A percentile compares a stretch with the other conserved stretches of the same genome.
phyloP scores from a whole-genome alignment of 2,797 vertebrate species.

The Myotis findleyi region DNA sequence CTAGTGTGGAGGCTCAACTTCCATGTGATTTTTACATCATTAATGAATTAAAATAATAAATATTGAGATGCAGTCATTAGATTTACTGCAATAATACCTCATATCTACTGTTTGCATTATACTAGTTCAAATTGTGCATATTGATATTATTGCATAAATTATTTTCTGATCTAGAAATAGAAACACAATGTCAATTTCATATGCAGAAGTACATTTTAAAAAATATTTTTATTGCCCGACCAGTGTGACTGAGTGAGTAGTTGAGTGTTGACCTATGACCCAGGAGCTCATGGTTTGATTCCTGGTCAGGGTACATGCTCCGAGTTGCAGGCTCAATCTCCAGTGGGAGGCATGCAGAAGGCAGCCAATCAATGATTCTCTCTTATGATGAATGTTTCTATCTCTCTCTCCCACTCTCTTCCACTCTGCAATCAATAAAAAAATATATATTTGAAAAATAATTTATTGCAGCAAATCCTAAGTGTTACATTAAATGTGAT shows the following conservation, averaged over 20 bases:
- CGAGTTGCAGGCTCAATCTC: too few relatives aligned
- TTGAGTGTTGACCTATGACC: too few relatives aligned
- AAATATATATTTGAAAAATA: background rate
- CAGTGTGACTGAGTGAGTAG: too few relatives aligned
- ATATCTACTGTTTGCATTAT: background rate
- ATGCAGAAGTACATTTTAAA: background rate
- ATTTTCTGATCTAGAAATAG: background rate
- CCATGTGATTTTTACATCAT: background rate
- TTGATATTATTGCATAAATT: background rate
- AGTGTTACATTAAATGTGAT: background rate
- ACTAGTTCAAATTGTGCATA: background rate
- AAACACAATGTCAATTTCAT: background rate
- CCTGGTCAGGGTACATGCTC: too few relatives aligned
- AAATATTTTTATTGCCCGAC: constrained; percentile 17
- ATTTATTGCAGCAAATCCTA: constrained; percentile 8
- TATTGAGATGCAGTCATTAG: background rate
- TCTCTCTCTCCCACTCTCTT: too few relatives aligned
- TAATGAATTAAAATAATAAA: constrained; percentile 46
- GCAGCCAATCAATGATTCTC: too few relatives aligned
- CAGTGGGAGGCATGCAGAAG: too few relatives aligned
- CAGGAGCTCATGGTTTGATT: too few relatives aligned
- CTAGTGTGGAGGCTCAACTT: background rate
- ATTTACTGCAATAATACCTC: background rate
- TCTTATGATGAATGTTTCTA: too few relatives aligned
- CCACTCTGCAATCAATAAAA: too few relatives aligned